phyloP scores from a whole-genome alignment of 2,888 invertebrate genomes.

The Acrobasis consociella region DNA sequence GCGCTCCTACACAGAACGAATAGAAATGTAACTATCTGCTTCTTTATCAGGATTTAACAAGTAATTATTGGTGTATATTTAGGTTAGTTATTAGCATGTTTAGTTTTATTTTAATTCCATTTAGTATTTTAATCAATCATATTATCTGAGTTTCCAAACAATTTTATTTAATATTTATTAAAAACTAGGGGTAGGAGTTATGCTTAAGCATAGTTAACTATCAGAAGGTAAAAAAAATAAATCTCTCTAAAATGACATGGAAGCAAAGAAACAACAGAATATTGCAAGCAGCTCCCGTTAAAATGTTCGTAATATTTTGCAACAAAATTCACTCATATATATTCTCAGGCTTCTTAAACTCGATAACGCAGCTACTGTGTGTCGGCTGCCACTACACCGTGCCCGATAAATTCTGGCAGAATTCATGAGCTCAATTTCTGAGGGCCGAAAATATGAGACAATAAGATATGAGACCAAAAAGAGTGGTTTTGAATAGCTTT shows the following conservation, averaged over 20 bases:
- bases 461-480: constrained; percentile 42
- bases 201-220: too few species aligned
- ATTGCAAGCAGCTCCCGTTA: neutral
- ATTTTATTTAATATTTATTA: too few species aligned
- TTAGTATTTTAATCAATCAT: too few species aligned
- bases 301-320: constrained; percentile 15
- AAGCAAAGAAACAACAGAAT: constrained; percentile 4
- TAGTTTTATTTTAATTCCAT: too few species aligned
- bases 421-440: constrained; percentile 57
- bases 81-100: too few species aligned
- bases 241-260: constrained; percentile 8
- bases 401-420: constrained; percentile 53
- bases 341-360: constrained; percentile 20
- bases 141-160: too few species aligned
- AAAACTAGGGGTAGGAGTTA: too few species aligned
- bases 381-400: constrained; percentile 34
- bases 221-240: too few species aligned
- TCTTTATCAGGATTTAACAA: too few species aligned
- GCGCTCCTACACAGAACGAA: too few species aligned
- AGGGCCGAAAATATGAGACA: constrained; percentile 55
- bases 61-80: too few species aligned
- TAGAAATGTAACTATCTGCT: too few species aligned
- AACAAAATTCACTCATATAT: constrained; percentile 20
- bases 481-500: neutral
- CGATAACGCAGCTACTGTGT: constrained; percentile 14